Percentiles rank a stretch among this genome's conserved stretches.
Conservation (phyloP, 2,888 invertebrate species). For the Nymphalis urticae region DNA sequence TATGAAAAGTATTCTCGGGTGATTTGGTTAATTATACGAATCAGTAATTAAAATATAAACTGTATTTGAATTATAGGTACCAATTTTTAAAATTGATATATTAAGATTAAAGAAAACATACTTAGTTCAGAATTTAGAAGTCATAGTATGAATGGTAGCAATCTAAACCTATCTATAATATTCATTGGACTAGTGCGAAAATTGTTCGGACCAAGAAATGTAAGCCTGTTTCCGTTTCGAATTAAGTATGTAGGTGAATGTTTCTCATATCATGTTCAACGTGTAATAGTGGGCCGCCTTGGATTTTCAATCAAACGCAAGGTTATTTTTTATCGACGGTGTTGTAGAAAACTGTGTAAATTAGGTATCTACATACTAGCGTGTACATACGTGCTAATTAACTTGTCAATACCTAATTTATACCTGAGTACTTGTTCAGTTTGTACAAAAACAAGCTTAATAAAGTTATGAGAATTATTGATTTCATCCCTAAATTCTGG, state of each 20-base stretch:
- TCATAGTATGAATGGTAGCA: not conserved
- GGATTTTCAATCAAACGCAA: conserved; percentile 6
- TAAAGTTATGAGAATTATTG: too few relatives aligned
- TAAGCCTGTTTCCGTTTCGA: conserved; percentile 22
- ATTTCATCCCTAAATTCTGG: too few relatives aligned
- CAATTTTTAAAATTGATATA: too few relatives aligned
- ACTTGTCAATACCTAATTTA: too few relatives aligned
- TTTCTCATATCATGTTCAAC: conserved; percentile 14
- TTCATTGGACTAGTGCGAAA: conserved; percentile 6
- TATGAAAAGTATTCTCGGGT: too few relatives aligned
- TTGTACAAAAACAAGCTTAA: too few relatives aligned
- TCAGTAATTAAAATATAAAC: too few relatives aligned
- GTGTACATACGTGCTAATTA: too few relatives aligned
- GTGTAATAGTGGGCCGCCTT: conserved; percentile 17
- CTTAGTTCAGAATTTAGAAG: not conserved
- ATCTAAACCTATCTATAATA: conserved; percentile 1
- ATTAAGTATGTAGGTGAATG: conserved; percentile 11
- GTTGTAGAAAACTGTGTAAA: not conserved
- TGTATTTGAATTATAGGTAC: too few relatives aligned
- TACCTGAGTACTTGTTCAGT: too few relatives aligned
- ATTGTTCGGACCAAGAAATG: conserved; percentile 4
- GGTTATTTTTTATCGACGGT: not conserved
- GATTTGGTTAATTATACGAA: too few relatives aligned
- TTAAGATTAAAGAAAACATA: too few relatives aligned
- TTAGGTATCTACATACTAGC: not conserved